Base-by-base conservation (phyloP, 2,113 vertebrate species). In the Propithecus coquereli region DNA sequence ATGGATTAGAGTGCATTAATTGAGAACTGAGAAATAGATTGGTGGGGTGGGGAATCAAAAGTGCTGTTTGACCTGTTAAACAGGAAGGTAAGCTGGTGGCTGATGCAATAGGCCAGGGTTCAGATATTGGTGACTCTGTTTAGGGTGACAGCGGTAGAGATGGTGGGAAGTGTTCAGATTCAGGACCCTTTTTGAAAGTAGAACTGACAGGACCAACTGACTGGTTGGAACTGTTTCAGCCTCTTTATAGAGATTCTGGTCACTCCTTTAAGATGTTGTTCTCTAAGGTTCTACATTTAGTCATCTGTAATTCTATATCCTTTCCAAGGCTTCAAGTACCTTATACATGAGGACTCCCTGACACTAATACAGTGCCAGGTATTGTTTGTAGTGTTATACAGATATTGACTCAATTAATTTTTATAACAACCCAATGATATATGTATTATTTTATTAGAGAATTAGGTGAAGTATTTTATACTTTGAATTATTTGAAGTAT, bases 141-240 rank as follows among this genome's bases (percentile, higher is more conserved):
- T 25, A 27, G 32, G 25, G 22, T 32, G 32, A 68, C 0, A 11
- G 52, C 0, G 5, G 2, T n/a, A 61, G 23, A 68, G 47, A 71
- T 45, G 7, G 12, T 14, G 14, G 61, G 12, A 40, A 23, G 2
- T 43, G 6, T 68, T 90, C 74, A 50, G 30, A 90, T n/a, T 84
- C n/a, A 63, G 17, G 11, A 63, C 22, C 34, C 5, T 22, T 43
- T 87, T 87, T n/a, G 52, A 87, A 87, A 93, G 32, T 5, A 63
- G n/a, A 57, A 71, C 80, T 66, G 50, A n/a, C 8, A 23, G 59
- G 79, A 27, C 12, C 61, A 54, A 61, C 23, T 40, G 59, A 63
- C 30, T 70, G 43, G 59, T 2, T 92, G 18, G 17, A 16, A 61
- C 8, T 63, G 14, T 74, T 6, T 54, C 25, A 74, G 54, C 65